Conservation (phyloP, 2,888 invertebrate genomes). For the Drosophila ustulata region DNA sequence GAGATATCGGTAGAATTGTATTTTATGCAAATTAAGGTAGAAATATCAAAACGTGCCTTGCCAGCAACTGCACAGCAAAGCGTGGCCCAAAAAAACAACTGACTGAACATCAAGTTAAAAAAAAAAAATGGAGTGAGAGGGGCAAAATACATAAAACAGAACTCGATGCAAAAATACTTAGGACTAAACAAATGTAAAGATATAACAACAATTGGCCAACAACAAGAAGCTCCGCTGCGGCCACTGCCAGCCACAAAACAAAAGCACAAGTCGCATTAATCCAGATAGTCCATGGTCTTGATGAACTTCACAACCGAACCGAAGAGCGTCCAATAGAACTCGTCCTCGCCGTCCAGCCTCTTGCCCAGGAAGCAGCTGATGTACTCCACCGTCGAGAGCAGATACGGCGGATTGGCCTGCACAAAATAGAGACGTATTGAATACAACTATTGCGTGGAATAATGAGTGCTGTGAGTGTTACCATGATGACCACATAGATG, state of each 20-base stretch:
- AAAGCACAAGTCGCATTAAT: conserved; percentile 35
- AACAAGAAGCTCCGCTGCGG: neutral
- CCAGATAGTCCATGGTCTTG: conserved; percentile 92
- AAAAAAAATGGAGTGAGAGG: conserved; percentile 6
- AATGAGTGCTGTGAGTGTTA: conserved; percentile 80
- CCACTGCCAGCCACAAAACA: conserved; percentile 8
- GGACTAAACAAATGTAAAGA: conserved; percentile 34
- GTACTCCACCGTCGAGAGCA: conserved; percentile 98
- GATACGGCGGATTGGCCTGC: conserved; percentile 96
- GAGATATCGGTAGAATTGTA: conserved; percentile 10
- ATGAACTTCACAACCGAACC: conserved; percentile 98
- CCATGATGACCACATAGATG: conserved; percentile 97
- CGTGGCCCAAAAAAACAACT: conserved; percentile 19
- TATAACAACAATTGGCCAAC: conserved; percentile 13
- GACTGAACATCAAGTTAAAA: conserved; percentile 20
- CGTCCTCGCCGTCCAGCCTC: conserved; percentile 94
- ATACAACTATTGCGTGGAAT: too few relatives aligned
- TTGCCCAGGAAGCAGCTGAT: conserved; percentile 96
- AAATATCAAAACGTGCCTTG: conserved; percentile 29
- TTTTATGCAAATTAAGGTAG: conserved; percentile 20
- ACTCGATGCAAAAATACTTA: conserved; percentile 33
- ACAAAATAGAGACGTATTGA: conserved; percentile 1
- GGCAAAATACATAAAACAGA: conserved; percentile 20
- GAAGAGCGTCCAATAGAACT: conserved; percentile 99
- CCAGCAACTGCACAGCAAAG: neutral